Evolutionary conservation across 2,113 vertebrate species (phyloP).

Genomic region (Vidua chalybeata): DNA sequence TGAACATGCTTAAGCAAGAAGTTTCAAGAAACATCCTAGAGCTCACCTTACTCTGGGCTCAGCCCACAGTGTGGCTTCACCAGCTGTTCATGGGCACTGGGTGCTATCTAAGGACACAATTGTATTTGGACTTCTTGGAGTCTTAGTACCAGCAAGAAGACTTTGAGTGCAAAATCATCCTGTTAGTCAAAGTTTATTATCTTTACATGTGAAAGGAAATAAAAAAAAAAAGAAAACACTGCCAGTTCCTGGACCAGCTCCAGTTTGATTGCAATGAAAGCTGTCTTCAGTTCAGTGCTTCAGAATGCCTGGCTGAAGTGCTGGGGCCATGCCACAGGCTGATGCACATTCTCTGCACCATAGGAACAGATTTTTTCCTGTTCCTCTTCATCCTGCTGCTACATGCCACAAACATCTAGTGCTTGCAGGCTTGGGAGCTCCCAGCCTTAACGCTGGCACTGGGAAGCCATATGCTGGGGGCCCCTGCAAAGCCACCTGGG

Average conservation of each 20-base stretch:
- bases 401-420: background rate
- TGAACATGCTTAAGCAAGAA: background rate
- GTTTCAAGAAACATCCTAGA: background rate
- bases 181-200: conserved; percentile 21
- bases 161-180: background rate
- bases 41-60: background rate
- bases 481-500: background rate
- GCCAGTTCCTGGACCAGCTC: background rate
- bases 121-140: background rate
- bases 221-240: background rate
- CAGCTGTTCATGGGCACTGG: background rate
- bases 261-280: background rate
- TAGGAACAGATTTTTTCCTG: background rate
- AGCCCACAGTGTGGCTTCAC: background rate
- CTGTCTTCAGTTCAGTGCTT: background rate
- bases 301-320: background rate
- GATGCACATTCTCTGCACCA: background rate
- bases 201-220: background rate
- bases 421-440: background rate
- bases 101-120: background rate
- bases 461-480: background rate
- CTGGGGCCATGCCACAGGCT: background rate
- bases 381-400: background rate
- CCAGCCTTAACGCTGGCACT: background rate
- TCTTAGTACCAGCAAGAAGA: background rate